Base-by-base conservation (phyloP, 2,888 invertebrate species). In the Zaprionus obscuricornis region DNA sequence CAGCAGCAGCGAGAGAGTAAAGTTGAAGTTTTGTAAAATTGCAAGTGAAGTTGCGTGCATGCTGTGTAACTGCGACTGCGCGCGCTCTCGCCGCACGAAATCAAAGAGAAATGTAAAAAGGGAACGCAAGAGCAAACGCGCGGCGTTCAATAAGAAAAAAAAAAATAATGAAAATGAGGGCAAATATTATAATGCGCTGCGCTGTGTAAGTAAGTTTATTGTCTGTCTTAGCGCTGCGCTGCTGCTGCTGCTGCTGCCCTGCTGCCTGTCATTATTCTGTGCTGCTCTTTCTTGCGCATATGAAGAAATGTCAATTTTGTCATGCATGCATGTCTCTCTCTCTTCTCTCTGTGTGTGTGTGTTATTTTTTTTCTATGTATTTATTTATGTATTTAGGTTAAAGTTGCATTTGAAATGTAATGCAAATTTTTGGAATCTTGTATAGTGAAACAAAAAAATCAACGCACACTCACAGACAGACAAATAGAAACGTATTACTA, bases 31-130 rank as follows among this genome's bases (percentile, higher is more conserved):
- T 50, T 59, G 50, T 5, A 71, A 68, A 68, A 68, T 68, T 36
- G 68, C 72, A 71, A 66, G n/a, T n/a, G n/a, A n/a, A n/a, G 60
- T 66, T 68, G 72, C 66, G 59, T 69, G 49, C 18, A 45, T 26
- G 52, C 7, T n/a, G 29, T 29, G 43, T 22, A n/a, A 18, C n/a
- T 20, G 31, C 5, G 16, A n/a, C n/a, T n/a, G n/a, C n/a, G n/a
- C n/a, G n/a, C n/a, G n/a, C n/a, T n/a, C n/a, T n/a, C n/a, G n/a
- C n/a, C n/a, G n/a, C n/a, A n/a, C n/a, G n/a, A 33, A 39, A 34
- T 34, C 18, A 47, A 58, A 49, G 36, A 60, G 31, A 27, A 29
- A 49, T 49, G 8, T 24, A 31, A 36, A 51, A 57, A 71, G 71
- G 49, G 66, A 46, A 56, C 45, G 17, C 36, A 24, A 66, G 67